phyloP scores from a whole-genome alignment of 2,797 vertebrate genomes.

The Coracias cyanogaster region DNA sequence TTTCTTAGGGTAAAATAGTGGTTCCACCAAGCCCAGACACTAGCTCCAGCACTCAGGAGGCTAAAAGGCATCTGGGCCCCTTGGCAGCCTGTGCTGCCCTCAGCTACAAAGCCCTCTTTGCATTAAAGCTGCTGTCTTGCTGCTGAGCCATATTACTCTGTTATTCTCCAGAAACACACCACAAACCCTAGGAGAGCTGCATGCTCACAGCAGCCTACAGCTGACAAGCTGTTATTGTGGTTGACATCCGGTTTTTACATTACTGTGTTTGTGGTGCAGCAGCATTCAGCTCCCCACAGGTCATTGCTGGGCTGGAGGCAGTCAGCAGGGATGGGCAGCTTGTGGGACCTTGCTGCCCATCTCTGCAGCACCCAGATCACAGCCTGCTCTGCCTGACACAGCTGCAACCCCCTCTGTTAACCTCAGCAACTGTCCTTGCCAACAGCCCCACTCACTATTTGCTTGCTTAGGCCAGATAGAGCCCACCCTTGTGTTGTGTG shows the following conservation, averaged over 20 bases:
- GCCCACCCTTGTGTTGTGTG: not conserved
- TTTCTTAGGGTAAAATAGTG: not conserved
- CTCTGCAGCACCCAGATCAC: not conserved
- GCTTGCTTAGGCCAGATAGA: not conserved
- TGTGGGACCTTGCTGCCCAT: not conserved
- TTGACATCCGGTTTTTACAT: not conserved
- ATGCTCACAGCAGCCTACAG: not conserved
- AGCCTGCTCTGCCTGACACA: not conserved
- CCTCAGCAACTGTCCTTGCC: fast-evolving
- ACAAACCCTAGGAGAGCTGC: not conserved
- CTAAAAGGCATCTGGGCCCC: not conserved
- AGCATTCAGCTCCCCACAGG: not conserved
- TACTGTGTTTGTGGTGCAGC: not conserved
- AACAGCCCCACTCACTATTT: not conserved
- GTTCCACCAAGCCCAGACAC: not conserved
- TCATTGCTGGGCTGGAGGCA: not conserved
- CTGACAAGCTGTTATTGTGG: not conserved
- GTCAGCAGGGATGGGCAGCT: not conserved
- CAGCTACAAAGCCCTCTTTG: not conserved
- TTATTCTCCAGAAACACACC: not conserved
- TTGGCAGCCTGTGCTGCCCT: not conserved
- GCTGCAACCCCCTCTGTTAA: not conserved
- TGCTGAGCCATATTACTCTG: not conserved
- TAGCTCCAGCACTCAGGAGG: not conserved
- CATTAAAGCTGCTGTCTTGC: not conserved